These are phyloP conservation scores for Girardia tigrina DNA, from an alignment of 2,888 invertebrate species.

Conservation along the genomic window DNA sequence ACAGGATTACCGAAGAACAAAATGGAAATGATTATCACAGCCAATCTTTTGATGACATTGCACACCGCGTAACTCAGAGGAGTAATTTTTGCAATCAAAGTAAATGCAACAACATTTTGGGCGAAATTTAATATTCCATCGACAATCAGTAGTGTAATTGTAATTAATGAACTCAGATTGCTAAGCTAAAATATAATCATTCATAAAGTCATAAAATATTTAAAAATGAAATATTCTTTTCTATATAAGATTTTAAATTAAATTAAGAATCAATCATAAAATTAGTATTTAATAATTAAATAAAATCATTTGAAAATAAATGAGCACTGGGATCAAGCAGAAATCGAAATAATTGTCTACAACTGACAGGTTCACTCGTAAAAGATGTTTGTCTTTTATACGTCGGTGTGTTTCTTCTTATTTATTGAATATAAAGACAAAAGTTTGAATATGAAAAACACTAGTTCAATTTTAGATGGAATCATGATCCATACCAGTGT, in stretches of 20 bases:
- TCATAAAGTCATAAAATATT: slow-evolving; percentile 11
- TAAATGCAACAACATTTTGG: slow-evolving; percentile 86
- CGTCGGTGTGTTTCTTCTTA: too few species aligned
- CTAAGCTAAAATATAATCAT: slow-evolving; percentile 10
- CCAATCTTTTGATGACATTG: slow-evolving; percentile 77
- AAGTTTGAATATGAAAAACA: too few species aligned
- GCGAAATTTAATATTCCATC: slow-evolving; percentile 81
- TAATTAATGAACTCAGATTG: not conserved
- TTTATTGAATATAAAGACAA: too few species aligned
- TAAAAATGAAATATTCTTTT: not conserved
- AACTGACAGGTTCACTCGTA: too few species aligned
- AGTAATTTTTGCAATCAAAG: slow-evolving; percentile 71
- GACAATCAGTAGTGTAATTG: slow-evolving; percentile 55
- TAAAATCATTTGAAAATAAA: not conserved
- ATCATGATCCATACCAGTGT: too few species aligned
- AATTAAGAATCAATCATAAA: not conserved
- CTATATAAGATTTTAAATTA: not conserved
- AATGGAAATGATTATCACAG: slow-evolving; percentile 72
- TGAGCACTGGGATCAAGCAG: not conserved
- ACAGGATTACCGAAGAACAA: slow-evolving; percentile 78
- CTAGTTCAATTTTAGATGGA: too few species aligned
- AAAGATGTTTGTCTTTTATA: too few species aligned
- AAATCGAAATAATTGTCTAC: too few species aligned
- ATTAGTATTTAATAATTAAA: not conserved
- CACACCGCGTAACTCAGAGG: slow-evolving; percentile 87